Base-by-base conservation (phyloP, 2,888 invertebrate genomes). In the Andrena haemorrhoa region DNA sequence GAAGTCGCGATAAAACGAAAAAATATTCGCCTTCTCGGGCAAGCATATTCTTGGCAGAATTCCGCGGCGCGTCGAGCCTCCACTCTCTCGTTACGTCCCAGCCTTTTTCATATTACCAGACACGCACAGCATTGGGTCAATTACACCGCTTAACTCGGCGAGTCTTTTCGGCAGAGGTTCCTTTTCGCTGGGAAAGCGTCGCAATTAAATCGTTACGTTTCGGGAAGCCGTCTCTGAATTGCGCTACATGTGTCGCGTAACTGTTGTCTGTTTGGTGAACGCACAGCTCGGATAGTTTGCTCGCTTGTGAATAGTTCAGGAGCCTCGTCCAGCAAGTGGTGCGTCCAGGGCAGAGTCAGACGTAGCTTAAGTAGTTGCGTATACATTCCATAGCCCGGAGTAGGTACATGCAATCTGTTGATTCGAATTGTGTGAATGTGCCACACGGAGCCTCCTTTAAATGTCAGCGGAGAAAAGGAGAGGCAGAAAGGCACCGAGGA, bases 201-300 rank as follows among this genome's bases (percentile, higher is more conserved):
- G 75, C 75, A 75, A 75, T 71, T 75, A 75, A 63, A 75, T 75
- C 41, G 72, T 10, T 41, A 20, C 61, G 72, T 63, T 29, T 71
- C 23, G 61, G n/a, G 29, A 35, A 26, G 4, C 29, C 61, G 35
- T 1, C 29, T 29, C 10, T 31, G 61, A 12, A 23, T 31, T 58
- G 68, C 10, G 41, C 53, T n/a, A 53, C 7, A 41, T 35, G 0
- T 8, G 10, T 58, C 58, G 29, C 8, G 53, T 2, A 33, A 63
- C 33, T 51, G 47, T 23, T 33, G 8, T 8, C 61, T 35, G 23
- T 35, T 56, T 56, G 56, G 20, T 12, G 10, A 26, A 56, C 23
- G 23, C 12, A 10, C 26, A 26, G 23, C 53, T 12, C 20, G 53
- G 10, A 26, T 56, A 4, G 23, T 26, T 56, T 41, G 41, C 41